phyloP scores from a whole-genome alignment of 2,797 vertebrate species.

The Microhierax caerulescens region DNA sequence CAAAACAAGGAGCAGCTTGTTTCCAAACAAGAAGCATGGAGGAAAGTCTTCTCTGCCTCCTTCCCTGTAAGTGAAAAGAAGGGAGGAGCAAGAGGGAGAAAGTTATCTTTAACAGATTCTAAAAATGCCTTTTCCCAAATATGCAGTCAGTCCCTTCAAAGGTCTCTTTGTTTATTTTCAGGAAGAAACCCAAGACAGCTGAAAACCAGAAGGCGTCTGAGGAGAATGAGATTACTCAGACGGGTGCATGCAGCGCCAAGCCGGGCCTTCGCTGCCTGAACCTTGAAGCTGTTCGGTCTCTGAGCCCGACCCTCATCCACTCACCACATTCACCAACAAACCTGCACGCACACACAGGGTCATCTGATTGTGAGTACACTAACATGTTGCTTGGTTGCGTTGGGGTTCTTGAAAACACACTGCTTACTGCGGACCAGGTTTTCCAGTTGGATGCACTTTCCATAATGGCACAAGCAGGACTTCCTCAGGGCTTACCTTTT shows the following conservation, averaged over 20 bases:
- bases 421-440: background rate
- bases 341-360: conserved; percentile 81
- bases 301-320: conserved; percentile 77
- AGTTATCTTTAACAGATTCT: conserved; percentile 85
- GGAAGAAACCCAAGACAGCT: conserved; percentile 87
- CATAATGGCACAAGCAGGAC: background rate
- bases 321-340: conserved; percentile 82
- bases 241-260: conserved; percentile 81
- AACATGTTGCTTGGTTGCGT: background rate
- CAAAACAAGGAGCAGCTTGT: conserved; percentile 78
- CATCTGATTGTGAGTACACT: conserved; percentile 84
- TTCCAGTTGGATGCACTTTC: background rate
- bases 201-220: conserved; percentile 87
- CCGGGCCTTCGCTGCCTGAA: conserved; percentile 85
- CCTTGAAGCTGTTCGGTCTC: conserved; percentile 82
- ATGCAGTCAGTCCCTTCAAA: conserved; percentile 81
- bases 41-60: conserved; percentile 61
- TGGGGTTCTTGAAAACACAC: background rate
- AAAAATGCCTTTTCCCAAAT: conserved; percentile 84
- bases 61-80: conserved; percentile 56
- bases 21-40: conserved; percentile 79
- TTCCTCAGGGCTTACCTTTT: background rate
- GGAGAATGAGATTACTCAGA: conserved; percentile 88
- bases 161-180: conserved; percentile 84
- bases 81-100: conserved; percentile 40